Evolutionary conservation across 2,797 vertebrate species (phyloP).

Genomic region (Meda fulgida): DNA sequence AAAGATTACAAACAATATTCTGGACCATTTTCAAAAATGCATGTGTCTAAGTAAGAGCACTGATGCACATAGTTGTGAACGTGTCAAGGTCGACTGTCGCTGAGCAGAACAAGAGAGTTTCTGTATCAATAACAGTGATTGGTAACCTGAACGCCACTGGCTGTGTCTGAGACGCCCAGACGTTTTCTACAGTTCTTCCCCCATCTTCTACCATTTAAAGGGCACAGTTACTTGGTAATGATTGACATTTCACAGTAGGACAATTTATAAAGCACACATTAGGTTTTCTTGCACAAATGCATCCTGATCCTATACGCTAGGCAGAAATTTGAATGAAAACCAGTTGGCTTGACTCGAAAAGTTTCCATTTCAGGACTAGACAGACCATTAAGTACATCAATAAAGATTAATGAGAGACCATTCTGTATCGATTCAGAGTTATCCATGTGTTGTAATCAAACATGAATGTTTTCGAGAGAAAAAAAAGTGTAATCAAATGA

Average conservation of each 20-base stretch:
- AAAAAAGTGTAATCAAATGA: slow-evolving; percentile 40
- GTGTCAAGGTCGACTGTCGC: neutral
- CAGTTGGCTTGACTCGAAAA: neutral
- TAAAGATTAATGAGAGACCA: slow-evolving; percentile 15
- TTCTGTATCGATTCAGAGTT: neutral
- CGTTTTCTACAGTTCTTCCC: neutral
- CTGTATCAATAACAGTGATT: slow-evolving; percentile 20
- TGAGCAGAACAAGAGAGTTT: neutral
- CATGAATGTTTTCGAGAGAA: neutral
- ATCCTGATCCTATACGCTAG: neutral
- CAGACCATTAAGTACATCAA: slow-evolving; percentile 19
- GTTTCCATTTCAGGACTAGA: slow-evolving; percentile 2
- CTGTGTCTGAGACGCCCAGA: slow-evolving; percentile 8
- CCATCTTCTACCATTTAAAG: slow-evolving; percentile 1
- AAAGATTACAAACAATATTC: slow-evolving; percentile 9
- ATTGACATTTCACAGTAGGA: slow-evolving; percentile 20
- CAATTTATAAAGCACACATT: neutral
- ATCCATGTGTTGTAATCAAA: slow-evolving; percentile 13
- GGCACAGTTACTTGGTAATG: neutral
- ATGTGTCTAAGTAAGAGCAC: neutral
- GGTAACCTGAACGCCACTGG: slow-evolving; percentile 7
- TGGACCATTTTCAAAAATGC: neutral
- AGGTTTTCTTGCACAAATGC: neutral
- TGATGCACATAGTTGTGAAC: neutral
- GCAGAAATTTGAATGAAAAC: neutral